A percentile compares a stretch with the other conserved stretches of the same genome.
Conservation (phyloP, 2,113 vertebrate species). For the Diglossa brunneiventris region DNA sequence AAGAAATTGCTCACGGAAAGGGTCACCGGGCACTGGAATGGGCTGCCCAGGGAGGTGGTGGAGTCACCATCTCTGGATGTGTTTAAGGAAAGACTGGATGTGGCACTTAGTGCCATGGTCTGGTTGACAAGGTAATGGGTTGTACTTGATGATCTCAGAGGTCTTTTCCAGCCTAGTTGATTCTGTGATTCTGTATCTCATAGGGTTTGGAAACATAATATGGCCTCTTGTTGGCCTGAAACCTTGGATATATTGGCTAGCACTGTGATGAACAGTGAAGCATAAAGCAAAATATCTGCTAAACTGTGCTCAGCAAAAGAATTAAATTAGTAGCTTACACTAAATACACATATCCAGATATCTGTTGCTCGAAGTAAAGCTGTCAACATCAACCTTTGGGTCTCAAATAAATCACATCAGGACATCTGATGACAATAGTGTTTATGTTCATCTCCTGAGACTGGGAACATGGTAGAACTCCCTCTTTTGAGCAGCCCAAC, state of each 20-base stretch:
- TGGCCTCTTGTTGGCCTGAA: neutral
- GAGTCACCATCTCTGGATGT: neutral
- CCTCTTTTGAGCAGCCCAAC: neutral
- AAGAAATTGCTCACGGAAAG: neutral
- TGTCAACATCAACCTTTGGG: neutral
- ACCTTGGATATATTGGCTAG: neutral
- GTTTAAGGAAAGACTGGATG: neutral
- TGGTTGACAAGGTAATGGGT: neutral
- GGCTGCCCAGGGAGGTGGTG: neutral
- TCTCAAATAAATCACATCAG: neutral
- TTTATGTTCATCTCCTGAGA: neutral
- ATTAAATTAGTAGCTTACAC: neutral
- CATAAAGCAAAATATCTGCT: neutral
- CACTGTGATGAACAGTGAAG: neutral
- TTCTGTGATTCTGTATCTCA: neutral
- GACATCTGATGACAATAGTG: neutral
- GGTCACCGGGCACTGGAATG: neutral
- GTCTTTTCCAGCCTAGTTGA: neutral
- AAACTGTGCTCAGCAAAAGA: neutral
- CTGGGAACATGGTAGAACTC: neutral
- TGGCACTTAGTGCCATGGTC: neutral
- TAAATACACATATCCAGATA: neutral
- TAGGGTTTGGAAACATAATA: neutral
- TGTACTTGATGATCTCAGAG: neutral
- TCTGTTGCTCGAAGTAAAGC: neutral